Evolutionary conservation across 2,888 invertebrate species (phyloP), one percentile per base, ranked within the genome.

Genomic region (Laothoe populi): DNA sequence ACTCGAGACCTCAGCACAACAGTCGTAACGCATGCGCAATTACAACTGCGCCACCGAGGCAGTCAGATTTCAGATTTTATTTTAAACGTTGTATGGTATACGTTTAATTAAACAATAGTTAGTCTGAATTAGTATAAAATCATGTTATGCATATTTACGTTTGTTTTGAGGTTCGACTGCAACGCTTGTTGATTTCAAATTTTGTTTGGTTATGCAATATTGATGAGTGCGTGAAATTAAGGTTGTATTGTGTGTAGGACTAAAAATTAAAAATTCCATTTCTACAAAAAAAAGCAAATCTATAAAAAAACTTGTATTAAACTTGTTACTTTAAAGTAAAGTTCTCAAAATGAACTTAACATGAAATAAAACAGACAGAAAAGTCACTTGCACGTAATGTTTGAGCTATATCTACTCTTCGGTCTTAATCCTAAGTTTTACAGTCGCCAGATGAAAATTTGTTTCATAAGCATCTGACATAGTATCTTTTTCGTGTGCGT

Each of bases 61-160:
- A n/a, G n/a, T n/a, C n/a, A n/a, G n/a, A 70, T 63, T 74, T 19
- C 13, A 58, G 40, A 45, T 62, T 46, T 24, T 35, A 48, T 53
- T 53, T 53, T 53, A 53, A 31, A 53, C 53, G 35, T 31, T 13
- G 13, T 57, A 10, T 16, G 24, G 53, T 31, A 35, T 53, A 53
- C 35, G 53, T 53, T 19, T 19, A 35, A 53, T 53, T 31, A 19
- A 35, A 53, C 49, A 31, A 53, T 35, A 53, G 31, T 53, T 53
- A 53, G 31, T 19, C 31, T 10, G 35, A 19, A 53, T 53, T 35
- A 53, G 31, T 26, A 44, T 42, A 19, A 26, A 59, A 45, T 44
- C 26, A 26, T 23, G 26, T 45, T 26, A 35, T 4, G 19, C 23
- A 23, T 58, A 7, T 38, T 13, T 1, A 10, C 38, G 13, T 38